These are phyloP conservation scores for Corticium candelabrum DNA, from an alignment of 37 sponge, comb jelly and placozoan species.

Conservation along the genomic window DNA sequence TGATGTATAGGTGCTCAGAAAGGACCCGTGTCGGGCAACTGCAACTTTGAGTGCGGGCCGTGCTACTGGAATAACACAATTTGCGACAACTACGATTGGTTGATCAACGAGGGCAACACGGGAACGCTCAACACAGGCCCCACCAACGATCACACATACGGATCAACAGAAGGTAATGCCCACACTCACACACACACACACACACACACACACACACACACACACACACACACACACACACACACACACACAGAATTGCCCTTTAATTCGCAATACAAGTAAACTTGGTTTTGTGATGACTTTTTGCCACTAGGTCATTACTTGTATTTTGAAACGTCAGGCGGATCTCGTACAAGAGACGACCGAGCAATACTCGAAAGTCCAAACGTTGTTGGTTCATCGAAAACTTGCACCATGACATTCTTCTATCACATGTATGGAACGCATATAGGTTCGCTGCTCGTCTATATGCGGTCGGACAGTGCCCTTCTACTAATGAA, in stretches of 20 bases:
- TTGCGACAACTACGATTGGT: neutral
- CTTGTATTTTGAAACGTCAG: neutral
- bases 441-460: neutral
- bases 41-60: neutral
- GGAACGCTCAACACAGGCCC: neutral
- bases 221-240: conserved; percentile 5
- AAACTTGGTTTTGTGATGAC: too few relatives aligned
- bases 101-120: neutral
- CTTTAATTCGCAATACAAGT: too few relatives aligned
- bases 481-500: neutral
- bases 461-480: neutral
- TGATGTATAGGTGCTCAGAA: too few relatives aligned
- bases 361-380: conserved; percentile 1
- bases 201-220: conserved; percentile 5
- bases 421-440: neutral
- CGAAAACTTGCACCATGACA: neutral
- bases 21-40: neutral
- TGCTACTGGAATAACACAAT: neutral
- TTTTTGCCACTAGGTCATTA: neutral
- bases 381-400: neutral
- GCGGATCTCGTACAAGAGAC: neutral
- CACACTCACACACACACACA: neutral
- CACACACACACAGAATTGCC: neutral
- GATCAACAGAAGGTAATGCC: neutral
- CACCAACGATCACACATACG: conserved; percentile 2